Base-by-base conservation (phyloP, 2,797 vertebrate species). In the Bradypodion pumilum region DNA sequence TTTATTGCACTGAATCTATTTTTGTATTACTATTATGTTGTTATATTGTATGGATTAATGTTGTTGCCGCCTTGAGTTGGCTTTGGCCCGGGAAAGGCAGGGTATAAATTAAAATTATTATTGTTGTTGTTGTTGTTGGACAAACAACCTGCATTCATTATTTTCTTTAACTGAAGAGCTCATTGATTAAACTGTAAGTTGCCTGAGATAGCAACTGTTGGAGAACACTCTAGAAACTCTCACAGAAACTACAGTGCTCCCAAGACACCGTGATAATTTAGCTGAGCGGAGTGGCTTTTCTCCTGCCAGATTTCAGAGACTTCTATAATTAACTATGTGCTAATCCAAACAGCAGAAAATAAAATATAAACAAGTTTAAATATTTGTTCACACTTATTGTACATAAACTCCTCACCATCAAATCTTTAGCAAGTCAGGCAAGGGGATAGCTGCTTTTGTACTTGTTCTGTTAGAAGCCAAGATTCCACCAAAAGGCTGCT, bases 281-380 rank as follows among this genome's bases (percentile, higher is more conserved):
- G 37, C 13, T 77, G 56, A 62, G 37, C 59, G 42, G 56, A 77
- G 56, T 40, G 62, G 75, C 56, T 77, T 42, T 27, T 42, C 62
- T 77, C 27, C 56, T 77, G 56, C 59, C 35, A 40, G 75, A 62
- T 77, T 60, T 62, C 75, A 77, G 25, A 42, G 32, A 37, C 32
- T 25, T 32, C 13, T 76, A 59, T 77, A 77, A 77, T 77, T 77
- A 77, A 77, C 75, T 29, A 59, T 62, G 29, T 77, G 56, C 75
- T 77, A 62, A 77, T 77, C 77, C 12, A 77, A 62, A 29, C 12
- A 62, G 35, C 75, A 42, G 75, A 77, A 77, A 77, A 32, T 35
- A 40, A 62, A 62, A 62, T 27, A n/a, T 27, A 56, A 42, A 77
- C 12, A 29, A 62, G 27, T 29, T 77, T 27, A 62, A 62, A 77